Evolutionary conservation across 2,888 invertebrate genomes (phyloP).

Genomic region (Cryptosula pallasiana): DNA sequence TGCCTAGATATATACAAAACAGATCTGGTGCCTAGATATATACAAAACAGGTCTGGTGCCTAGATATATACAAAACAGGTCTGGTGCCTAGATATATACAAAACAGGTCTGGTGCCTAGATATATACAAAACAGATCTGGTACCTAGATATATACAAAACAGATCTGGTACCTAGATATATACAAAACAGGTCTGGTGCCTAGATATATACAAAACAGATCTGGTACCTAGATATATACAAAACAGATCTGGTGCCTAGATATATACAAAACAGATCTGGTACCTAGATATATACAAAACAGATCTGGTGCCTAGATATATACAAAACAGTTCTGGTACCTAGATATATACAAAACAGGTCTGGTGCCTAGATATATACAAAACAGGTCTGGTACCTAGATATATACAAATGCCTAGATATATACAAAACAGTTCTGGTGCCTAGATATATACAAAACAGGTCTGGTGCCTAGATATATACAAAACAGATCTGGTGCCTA

Average conservation of each 20-base stretch:
- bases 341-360: too few relatives aligned
- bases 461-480: constrained; percentile 82
- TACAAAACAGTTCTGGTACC: too few relatives aligned
- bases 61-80: constrained; percentile 75
- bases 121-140: too few relatives aligned
- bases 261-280: too few relatives aligned
- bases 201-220: too few relatives aligned
- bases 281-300: too few relatives aligned
- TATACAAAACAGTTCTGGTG: constrained; percentile 90
- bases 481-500: constrained; percentile 88
- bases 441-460: constrained; percentile 78
- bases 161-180: too few relatives aligned
- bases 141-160: too few relatives aligned
- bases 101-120: constrained; percentile 84
- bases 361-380: constrained; percentile 83
- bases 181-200: constrained; percentile 91
- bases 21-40: constrained; percentile 84
- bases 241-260: constrained; percentile 84
- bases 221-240: too few relatives aligned
- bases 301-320: constrained; percentile 84
- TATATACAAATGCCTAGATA: too few relatives aligned
- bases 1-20: constrained; percentile 77
- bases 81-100: constrained; percentile 83
- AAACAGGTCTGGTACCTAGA: constrained; percentile 84
- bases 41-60: constrained; percentile 91